A percentile compares a stretch with the other conserved stretches of the same genome.
phyloP scores from a whole-genome alignment of 2,888 invertebrate species.

The Brachyopa scutellaris region DNA sequence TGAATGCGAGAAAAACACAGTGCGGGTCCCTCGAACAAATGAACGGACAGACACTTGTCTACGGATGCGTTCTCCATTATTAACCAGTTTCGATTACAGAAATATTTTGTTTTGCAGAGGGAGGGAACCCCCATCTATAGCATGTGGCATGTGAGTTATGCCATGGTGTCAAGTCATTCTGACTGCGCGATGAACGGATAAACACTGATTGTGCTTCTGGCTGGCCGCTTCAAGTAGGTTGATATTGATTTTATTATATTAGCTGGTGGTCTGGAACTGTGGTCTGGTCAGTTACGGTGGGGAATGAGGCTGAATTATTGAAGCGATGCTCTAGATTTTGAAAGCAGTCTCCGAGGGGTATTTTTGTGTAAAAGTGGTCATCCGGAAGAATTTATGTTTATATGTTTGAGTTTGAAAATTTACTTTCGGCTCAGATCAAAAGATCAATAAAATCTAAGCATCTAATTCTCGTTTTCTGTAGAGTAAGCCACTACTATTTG shows the following conservation, averaged over 20 bases:
- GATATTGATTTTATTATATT: constrained; percentile 52
- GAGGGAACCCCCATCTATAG: constrained; percentile 38
- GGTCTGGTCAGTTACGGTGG: no score
- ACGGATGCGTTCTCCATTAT: constrained; percentile 65
- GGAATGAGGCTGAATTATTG: no score
- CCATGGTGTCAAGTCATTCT: constrained; percentile 56
- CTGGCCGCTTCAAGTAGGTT: constrained; percentile 32
- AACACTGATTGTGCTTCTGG: constrained; percentile 6
- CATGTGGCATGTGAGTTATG: constrained; percentile 58
- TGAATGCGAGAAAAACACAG: constrained; percentile 51
- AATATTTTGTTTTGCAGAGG: not conserved
- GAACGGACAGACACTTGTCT: constrained; percentile 37
- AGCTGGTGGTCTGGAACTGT: not conserved
- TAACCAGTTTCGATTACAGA: constrained; percentile 66
- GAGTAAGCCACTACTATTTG: no score
- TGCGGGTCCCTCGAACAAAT: constrained; percentile 37
- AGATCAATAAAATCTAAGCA: no score
- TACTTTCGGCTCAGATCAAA: no score
- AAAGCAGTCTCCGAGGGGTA: no score
- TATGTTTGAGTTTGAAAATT: no score
- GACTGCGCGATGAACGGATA: constrained; percentile 1
- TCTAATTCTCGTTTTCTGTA: no score
- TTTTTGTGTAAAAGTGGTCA: no score
- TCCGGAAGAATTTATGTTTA: no score
- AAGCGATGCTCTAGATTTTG: no score